Base-by-base conservation (phyloP, 1,140 invertebrate species). In the Cotesia typhae region DNA sequence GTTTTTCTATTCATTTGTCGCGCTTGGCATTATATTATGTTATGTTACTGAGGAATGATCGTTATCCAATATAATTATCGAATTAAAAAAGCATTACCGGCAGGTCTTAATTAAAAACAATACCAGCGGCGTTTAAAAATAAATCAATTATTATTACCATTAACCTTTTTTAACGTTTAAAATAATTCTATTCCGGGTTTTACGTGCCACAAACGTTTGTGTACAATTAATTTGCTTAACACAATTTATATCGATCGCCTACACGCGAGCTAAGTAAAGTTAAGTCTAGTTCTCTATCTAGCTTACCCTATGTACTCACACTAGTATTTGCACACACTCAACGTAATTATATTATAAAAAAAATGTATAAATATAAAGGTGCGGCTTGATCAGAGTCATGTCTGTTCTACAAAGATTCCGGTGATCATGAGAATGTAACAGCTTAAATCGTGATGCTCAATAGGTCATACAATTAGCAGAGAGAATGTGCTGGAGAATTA, bases 41-140 rank as follows among this genome's bases (percentile, higher is more conserved):
- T 10, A 52, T 41, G 37, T 12, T 73, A 68, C 53, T 75, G 20
- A 67, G 51, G 55, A 72, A 59, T 36, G 55, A 38, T 28, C 67
- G 67, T 60, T 59, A 70, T 76, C 63, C 68, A 69, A 71, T 77
- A 76, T 77, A 80, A 81, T 81, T 78, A 80, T 79, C 78, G 76
- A 80, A 80, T 80, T 81, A 79, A 76, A 47, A 47, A 47, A 47
- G 10, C 41, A 47, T 47, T 47, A 47, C 6, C 3, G 41, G 6
- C 10, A 10, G 74, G 80, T 79, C 80, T 79, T 70, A 69, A 74
- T 80, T 77, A 79, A 71, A 71, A 71, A 55, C 71, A 47, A 47
- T 47, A 9, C 41, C 3, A 47, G 10, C 41, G 10, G 10, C 41
- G 41, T 47, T 47, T 47, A 47, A 47, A 47, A 47, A 9, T 47